Conservation (phyloP, 2,797 vertebrate genomes). For the Sebastiscus tertius region DNA sequence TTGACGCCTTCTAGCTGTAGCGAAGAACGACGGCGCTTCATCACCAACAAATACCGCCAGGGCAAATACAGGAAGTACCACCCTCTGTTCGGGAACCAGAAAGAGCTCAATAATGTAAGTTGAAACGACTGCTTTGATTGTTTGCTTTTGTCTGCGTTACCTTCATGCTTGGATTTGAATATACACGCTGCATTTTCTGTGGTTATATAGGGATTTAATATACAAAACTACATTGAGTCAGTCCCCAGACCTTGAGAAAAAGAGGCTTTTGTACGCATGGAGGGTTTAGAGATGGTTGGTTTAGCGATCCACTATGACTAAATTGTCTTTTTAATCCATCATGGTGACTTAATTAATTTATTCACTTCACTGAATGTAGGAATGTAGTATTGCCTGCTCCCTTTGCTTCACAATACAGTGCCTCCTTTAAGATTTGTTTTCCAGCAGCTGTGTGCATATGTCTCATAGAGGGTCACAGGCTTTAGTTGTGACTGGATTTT, state of each 20-base stretch:
- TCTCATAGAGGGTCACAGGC: background rate
- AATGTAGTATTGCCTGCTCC: background rate
- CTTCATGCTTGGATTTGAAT: background rate
- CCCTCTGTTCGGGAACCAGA: slow-evolving; percentile 92
- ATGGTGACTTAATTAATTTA: background rate
- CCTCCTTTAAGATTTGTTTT: background rate
- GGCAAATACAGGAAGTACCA: slow-evolving; percentile 97
- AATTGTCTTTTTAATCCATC: background rate
- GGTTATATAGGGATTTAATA: background rate
- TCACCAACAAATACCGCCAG: slow-evolving; percentile 91
- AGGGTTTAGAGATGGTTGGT: background rate
- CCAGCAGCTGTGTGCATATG: background rate
- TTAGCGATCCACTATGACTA: background rate
- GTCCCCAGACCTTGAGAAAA: background rate
- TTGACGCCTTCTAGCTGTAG: slow-evolving; percentile 83
- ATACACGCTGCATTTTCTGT: background rate
- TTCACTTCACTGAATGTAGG: background rate
- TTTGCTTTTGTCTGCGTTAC: background rate
- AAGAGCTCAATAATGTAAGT: slow-evolving; percentile 91
- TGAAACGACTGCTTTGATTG: background rate
- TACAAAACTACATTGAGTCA: background rate
- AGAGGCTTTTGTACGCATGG: background rate
- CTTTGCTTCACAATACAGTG: background rate
- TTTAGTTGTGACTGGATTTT: background rate
- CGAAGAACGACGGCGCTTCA: slow-evolving; percentile 84